Base-by-base conservation (phyloP, 1,140 invertebrate species). In the Brachionus manjavacas region DNA sequence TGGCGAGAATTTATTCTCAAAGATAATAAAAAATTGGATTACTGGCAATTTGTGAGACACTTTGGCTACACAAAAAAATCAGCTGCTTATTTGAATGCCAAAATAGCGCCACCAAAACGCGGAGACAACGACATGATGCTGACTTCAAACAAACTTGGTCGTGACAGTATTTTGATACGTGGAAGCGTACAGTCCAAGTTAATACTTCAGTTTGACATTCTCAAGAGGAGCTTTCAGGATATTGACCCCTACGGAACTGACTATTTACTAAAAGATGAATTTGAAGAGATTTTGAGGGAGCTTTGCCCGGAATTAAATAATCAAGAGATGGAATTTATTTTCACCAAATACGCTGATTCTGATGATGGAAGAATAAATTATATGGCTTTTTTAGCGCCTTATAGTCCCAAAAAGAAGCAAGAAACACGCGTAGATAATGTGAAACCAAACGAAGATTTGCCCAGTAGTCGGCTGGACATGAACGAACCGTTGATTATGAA, bases 1-100 rank as follows among this genome's bases (percentile, higher is more conserved):
- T 90, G 89, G 89, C 86, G 87, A 64, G 88, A 88, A 12, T 89
- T 89, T 85, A 89, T 90, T 60, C 88, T 88, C 41, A 89, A 89
- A 86, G 86, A 87, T 11, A 87, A 89, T 84, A 87, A 87, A 80
- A 89, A 87, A 11, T 84, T 90, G 11, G 89, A 89, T 23, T 90
- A 87, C 68, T 85, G 86, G 35, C 87, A 90, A 86, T 90, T 90
- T 87, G 86, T 89, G 55, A 87, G 89, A 28, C 88, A 89, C 86
- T 90, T 90, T 86, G 88, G 89, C 11, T 89, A 88, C 85, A 88
- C 88, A 7, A 85, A 86, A 79, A 86, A 86, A 49, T 88, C 88
- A 20, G 89, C 89, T 8, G 85, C 87, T 9, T 89, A 87, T 86
- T 88, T 88, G n/a, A 90, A 89, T 85, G 88, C 89, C 68, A 89